Percentiles rank a stretch among this genome's conserved stretches.
These are phyloP conservation scores for Diplogasteroides magnus DNA, from an alignment of 1,140 invertebrate species.

Conservation along the genomic window DNA sequence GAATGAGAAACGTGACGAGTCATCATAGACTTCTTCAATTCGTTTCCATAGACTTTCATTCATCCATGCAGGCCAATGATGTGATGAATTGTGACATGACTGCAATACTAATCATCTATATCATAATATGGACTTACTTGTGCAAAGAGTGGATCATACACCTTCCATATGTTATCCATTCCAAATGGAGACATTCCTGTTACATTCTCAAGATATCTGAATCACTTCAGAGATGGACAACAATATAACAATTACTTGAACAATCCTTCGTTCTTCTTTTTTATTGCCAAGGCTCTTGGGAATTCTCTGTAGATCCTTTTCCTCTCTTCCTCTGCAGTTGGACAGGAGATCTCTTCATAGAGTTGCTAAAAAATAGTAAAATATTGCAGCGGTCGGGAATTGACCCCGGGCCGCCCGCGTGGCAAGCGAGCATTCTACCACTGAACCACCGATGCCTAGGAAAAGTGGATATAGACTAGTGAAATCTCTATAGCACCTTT, in stretches of 20 bases:
- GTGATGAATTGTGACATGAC: slow-evolving; percentile 30
- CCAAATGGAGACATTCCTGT: slow-evolving; percentile 14
- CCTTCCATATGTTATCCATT: slow-evolving; percentile 27
- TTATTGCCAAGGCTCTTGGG: slow-evolving; percentile 15
- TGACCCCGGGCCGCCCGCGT: no score
- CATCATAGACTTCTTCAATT: slow-evolving; percentile 25
- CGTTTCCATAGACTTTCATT: slow-evolving; percentile 20
- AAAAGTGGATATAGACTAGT: no score
- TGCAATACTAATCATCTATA: slow-evolving; percentile 4
- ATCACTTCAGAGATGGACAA: no score
- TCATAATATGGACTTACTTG: slow-evolving; percentile 20
- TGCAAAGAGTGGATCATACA: slow-evolving; percentile 31
- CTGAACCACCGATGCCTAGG: no score
- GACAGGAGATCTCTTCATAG: slow-evolving; percentile 30
- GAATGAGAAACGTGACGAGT: slow-evolving; percentile 18
- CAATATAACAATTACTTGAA: no score
- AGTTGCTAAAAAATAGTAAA: slow-evolving; percentile 20
- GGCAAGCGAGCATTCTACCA: no score
- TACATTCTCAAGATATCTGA: slow-evolving; percentile 18
- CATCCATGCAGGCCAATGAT: slow-evolving; percentile 30
- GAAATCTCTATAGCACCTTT: no score
- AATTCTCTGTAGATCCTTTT: slow-evolving; percentile 22
- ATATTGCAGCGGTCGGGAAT: no score
- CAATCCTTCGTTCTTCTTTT: slow-evolving; percentile 24
- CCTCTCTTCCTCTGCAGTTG: slow-evolving; percentile 16